Conservation (phyloP, 2,888 invertebrate genomes). For the Brassicogethes aeneus region DNA sequence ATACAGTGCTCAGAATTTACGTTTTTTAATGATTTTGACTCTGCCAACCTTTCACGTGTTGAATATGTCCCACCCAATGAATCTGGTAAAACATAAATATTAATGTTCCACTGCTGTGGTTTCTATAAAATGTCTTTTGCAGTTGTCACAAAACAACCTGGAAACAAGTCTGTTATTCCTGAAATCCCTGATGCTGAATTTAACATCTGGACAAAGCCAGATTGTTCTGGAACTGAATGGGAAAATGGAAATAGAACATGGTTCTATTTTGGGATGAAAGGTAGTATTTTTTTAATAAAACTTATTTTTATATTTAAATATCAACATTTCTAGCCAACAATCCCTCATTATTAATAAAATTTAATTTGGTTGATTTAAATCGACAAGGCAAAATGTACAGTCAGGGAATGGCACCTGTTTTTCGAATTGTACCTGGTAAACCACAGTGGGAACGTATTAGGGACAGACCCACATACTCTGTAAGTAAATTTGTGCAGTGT, state of each 20-base stretch:
- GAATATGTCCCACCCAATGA: slow-evolving; percentile 58
- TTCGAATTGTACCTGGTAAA: slow-evolving; percentile 63
- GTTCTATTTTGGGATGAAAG: slow-evolving; percentile 80
- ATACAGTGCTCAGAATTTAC: slow-evolving; percentile 64
- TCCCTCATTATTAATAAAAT: slow-evolving; percentile 53
- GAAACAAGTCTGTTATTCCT: slow-evolving; percentile 13
- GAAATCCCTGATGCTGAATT: slow-evolving; percentile 69
- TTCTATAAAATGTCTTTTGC: too few species aligned
- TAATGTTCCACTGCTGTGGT: too few species aligned
- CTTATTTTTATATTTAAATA: background rate
- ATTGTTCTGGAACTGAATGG: slow-evolving; percentile 78
- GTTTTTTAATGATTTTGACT: slow-evolving; percentile 84
- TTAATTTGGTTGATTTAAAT: slow-evolving; percentile 82
- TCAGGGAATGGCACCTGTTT: slow-evolving; percentile 85
- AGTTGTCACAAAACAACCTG: slow-evolving; percentile 19
- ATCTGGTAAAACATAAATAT: slow-evolving; percentile 44
- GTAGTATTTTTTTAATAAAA: slow-evolving; percentile 26
- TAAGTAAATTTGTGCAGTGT: slow-evolving; percentile 43
- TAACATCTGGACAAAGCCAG: slow-evolving; percentile 84
- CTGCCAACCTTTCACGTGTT: slow-evolving; percentile 78
- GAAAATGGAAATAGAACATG: slow-evolving; percentile 87
- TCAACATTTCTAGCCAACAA: slow-evolving; percentile 35
- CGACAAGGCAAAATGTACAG: slow-evolving; percentile 85
- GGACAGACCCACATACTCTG: slow-evolving; percentile 69
- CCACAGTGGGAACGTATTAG: slow-evolving; percentile 77